phyloP scores from a whole-genome alignment of 23 tunicate species.

The Trididemnum nubilum region DNA sequence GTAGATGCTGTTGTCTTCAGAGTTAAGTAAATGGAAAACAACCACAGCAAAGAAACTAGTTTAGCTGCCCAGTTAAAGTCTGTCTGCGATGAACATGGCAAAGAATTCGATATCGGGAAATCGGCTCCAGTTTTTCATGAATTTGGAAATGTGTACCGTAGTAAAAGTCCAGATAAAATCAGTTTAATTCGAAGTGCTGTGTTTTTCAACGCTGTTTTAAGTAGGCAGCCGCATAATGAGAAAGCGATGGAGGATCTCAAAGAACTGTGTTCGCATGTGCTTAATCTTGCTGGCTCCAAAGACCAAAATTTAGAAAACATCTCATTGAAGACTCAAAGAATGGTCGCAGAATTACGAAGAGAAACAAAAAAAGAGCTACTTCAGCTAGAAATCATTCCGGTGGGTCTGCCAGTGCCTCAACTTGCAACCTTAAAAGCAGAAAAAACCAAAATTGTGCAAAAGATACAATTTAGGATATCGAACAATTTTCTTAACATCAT shows the following conservation, averaged over 20 bases:
- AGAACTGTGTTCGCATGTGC: constrained; percentile 17
- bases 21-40: no score
- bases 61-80: no score
- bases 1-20: no score
- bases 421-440: not conserved
- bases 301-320: not conserved
- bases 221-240: not conserved
- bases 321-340: not conserved
- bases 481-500: constrained; percentile 28
- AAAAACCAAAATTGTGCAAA: not conserved
- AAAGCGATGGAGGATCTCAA: not conserved
- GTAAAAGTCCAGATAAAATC: no score
- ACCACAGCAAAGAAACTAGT: no score
- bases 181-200: constrained; percentile 29
- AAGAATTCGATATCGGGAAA: no score
- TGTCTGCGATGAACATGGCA: no score
- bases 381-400: not conserved
- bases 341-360: not conserved
- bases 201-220: constrained; percentile 15
- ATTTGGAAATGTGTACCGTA: no score
- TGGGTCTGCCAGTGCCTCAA: not conserved
- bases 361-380: not conserved
- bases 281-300: constrained; percentile 1
- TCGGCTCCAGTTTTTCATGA: no score
- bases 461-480: constrained; percentile 20